Evolutionary conservation across 2,888 invertebrate genomes (phyloP), one percentile per base, ranked within the genome.

Genomic region (Lochmaea capreae): DNA sequence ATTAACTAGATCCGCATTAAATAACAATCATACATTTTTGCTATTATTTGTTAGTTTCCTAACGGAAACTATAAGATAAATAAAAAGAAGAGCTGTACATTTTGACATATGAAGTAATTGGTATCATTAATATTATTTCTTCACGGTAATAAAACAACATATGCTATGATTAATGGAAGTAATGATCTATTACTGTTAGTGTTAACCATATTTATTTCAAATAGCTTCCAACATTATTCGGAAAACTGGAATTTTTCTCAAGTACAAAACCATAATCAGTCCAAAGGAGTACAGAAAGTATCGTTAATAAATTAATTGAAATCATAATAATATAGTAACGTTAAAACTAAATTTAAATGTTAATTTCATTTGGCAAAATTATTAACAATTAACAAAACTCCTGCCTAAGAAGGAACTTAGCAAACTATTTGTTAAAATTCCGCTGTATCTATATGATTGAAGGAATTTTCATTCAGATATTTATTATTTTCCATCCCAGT

Each of bases 201-300:
- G 43, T 62, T 62, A 62, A 43, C 18, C 42, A 16, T 18, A 43
- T 62, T 62, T 61, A 61, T 61, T 39, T 61, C n/a, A 26, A 61
- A 61, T 14, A 12, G 22, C 26, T 12, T 26, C 11, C 18, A 26
- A 26, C 58, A 10, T 58, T 58, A 26, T 26, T 58, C 26, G 12
- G 11, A 26, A 58, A 18, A 58, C 26, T n/a, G n/a, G 46, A 49
- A 49, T 49, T 33, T 33, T 33, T 33, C 33, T 5, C 8, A 39
- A 39, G 33, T 39, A 39, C 49, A 49, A n/a, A 8, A 49, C 11
- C 14, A n/a, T n/a, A 49, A 8, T 49, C 14, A 49, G n/a, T 14
- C 2, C 6, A 49, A n/a, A 49, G 4, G 49, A 49, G n/a, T 49
- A 4, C n/a, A 14, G 14, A 2, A 46, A 46, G 14, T 6, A 5